phyloP scores from a whole-genome alignment of 1,140 invertebrate species.

The Prorops nasuta region DNA sequence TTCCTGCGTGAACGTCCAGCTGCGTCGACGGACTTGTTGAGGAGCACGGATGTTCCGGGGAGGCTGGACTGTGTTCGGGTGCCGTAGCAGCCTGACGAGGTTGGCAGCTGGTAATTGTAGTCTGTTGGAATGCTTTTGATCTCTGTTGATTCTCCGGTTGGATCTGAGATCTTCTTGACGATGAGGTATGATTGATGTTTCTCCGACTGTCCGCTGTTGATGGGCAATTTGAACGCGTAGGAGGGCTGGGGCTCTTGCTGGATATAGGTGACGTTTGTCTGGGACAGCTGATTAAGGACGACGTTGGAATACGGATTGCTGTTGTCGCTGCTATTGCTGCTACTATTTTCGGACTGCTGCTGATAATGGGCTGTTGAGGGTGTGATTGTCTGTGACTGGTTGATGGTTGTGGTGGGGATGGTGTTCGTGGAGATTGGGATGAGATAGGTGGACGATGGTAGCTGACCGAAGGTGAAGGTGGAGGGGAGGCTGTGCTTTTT shows the following conservation, averaged over 20 bases:
- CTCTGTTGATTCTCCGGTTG: constrained; percentile 14
- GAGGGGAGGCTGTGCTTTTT: constrained; percentile 29
- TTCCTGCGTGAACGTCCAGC: constrained; percentile 20
- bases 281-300: constrained; percentile 28
- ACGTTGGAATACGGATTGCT: constrained; percentile 23
- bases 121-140: constrained; percentile 17
- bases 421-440: constrained; percentile 42
- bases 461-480: constrained; percentile 37
- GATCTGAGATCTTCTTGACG: constrained; percentile 38
- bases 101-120: constrained; percentile 29
- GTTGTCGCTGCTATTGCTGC: constrained; percentile 8
- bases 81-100: constrained; percentile 16
- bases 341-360: background rate
- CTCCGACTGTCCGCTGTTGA: constrained; percentile 20
- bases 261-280: constrained; percentile 27
- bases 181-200: constrained; percentile 42
- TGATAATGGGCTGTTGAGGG: background rate
- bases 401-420: constrained; percentile 17
- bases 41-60: constrained; percentile 15
- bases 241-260: constrained; percentile 24
- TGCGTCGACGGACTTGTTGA: constrained; percentile 16
- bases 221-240: constrained; percentile 26
- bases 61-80: constrained; percentile 16
- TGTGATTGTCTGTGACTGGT: constrained; percentile 10
- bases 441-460: constrained; percentile 50